phyloP scores from a whole-genome alignment of 2,113 vertebrate genomes.

The Heterocephalus glaber region DNA sequence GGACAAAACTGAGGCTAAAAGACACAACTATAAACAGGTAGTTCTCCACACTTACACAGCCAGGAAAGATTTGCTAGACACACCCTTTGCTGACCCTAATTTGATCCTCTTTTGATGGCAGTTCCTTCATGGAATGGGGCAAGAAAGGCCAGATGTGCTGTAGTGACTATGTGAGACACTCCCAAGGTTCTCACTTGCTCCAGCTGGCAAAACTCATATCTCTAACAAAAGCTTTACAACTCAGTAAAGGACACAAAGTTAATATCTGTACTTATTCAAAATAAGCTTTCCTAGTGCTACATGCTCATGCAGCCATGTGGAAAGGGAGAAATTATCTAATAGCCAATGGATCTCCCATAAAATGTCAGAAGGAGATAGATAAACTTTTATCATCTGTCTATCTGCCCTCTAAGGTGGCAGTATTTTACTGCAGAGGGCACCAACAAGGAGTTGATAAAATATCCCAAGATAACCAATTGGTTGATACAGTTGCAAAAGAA shows the following conservation, averaged over 20 bases:
- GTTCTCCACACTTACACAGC: neutral
- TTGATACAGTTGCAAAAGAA: neutral
- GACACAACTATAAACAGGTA: neutral
- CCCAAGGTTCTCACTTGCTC: neutral
- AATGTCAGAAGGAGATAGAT: neutral
- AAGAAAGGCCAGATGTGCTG: neutral
- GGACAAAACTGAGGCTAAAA: neutral
- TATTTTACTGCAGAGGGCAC: neutral
- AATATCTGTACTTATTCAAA: neutral
- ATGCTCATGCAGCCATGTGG: neutral
- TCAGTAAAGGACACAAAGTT: neutral
- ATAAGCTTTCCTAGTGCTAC: neutral
- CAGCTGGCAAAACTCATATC: neutral
- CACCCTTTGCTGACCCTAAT: neutral
- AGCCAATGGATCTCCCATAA: neutral
- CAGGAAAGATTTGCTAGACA: neutral
- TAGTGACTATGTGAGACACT: neutral
- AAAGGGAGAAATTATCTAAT: neutral
- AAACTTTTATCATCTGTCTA: neutral
- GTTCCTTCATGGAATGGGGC: neutral
- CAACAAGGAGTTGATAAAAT: neutral
- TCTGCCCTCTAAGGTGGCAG: neutral
- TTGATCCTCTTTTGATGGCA: neutral
- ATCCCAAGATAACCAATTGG: neutral
- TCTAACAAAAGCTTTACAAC: neutral